Conservation (phyloP, 2,888 invertebrate species). For the Himalopsyche kuldschensis region DNA sequence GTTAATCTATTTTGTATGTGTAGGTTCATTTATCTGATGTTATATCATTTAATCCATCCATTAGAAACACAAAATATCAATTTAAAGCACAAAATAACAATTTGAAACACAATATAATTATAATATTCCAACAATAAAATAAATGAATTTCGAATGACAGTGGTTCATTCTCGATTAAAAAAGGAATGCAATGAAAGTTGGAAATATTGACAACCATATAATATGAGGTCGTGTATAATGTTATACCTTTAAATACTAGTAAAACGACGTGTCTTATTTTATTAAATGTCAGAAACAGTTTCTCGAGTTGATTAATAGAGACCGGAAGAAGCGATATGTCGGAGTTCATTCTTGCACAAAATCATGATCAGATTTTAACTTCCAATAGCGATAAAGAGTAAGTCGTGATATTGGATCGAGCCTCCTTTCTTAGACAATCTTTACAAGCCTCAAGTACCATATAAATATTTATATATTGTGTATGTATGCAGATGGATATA, state of each 20-base stretch:
- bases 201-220: neutral
- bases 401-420: constrained; percentile 23
- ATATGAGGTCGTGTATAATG: neutral
- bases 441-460: constrained; percentile 13
- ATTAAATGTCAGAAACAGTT: neutral
- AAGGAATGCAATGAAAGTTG: neutral
- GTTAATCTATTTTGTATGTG: too few relatives aligned
- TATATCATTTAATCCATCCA: too few relatives aligned
- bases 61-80: too few relatives aligned
- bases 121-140: too few relatives aligned
- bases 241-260: neutral
- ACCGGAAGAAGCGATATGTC: constrained; percentile 14
- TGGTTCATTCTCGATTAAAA: neutral
- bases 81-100: too few relatives aligned
- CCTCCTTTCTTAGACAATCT: constrained; percentile 27
- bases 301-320: neutral
- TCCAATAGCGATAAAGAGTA: constrained; percentile 27
- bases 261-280: neutral
- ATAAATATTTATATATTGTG: constrained; percentile 35
- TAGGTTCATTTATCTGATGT: too few relatives aligned
- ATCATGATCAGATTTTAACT: constrained; percentile 32
- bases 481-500: constrained; percentile 31
- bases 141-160: too few relatives aligned
- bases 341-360: constrained; percentile 20
- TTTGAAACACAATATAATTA: too few relatives aligned